Evolutionary conservation across 2,888 invertebrate species (phyloP).

Genomic region (Mamestra brassicae): DNA sequence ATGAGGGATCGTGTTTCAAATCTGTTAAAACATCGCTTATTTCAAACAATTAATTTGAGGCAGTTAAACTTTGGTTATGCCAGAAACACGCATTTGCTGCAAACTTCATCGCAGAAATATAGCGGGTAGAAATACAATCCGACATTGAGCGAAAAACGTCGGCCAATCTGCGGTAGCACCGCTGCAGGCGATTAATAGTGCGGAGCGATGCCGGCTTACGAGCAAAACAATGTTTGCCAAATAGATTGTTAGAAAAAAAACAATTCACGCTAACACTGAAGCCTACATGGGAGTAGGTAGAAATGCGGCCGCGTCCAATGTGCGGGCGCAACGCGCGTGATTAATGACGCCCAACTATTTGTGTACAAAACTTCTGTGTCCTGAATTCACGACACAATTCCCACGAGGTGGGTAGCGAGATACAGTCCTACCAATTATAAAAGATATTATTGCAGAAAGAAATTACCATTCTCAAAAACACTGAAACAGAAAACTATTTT

Average conservation of each 20-base stretch:
- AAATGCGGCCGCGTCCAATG: constrained; percentile 41
- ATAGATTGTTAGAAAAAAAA: constrained; percentile 37
- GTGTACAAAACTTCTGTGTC: constrained; percentile 28
- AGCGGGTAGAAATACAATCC: constrained; percentile 28
- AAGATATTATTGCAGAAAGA: background rate
- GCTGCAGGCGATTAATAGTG: constrained; percentile 35
- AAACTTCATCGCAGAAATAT: background rate
- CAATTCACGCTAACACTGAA: constrained; percentile 17
- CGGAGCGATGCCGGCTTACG: constrained; percentile 9
- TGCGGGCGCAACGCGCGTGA: constrained; percentile 33
- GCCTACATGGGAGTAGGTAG: constrained; percentile 4
- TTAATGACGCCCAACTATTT: constrained; percentile 53
- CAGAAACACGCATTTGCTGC: background rate
- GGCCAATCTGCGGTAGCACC: constrained; percentile 24
- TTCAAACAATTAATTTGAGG: background rate
- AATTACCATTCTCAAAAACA: constrained; percentile 6
- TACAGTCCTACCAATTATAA: background rate
- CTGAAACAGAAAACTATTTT: constrained; percentile 14
- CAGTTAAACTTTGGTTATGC: background rate
- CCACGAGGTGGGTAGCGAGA: background rate
- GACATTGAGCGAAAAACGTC: constrained; percentile 27
- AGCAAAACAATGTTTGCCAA: constrained; percentile 29
- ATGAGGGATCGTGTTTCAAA: background rate
- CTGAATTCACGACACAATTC: constrained; percentile 15
- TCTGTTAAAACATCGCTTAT: background rate